Base-by-base conservation (phyloP, 1,140 invertebrate species). In the Zaprionus davidi region DNA sequence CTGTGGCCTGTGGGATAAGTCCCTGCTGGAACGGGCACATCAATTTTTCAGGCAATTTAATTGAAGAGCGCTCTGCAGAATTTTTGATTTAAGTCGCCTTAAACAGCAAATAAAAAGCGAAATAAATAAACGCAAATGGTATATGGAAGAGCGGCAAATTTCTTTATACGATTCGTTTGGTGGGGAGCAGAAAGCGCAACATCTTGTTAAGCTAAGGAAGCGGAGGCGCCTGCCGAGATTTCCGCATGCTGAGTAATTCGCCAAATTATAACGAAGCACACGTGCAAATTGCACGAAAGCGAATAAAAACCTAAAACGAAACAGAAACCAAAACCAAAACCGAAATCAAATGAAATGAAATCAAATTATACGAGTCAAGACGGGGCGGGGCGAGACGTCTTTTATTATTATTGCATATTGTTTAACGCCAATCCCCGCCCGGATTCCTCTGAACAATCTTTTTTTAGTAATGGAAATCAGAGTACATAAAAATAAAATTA, bases 401-500 rank as follows among this genome's bases (percentile, higher is more conserved):
- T 46, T 41, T 56, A 57, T 66, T 66, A 66, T 67, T 67, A 46
- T 28, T 57, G 41, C 31, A 55, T 49, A 71, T 59, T 65, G 60
- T 65, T 76, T 76, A 71, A 59, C 53, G 34, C 60, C 36, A 46
- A 59, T 44, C 60, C 60, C 60, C 28, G 9, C 3, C 56, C 60
- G 20, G 36, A 44, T 28, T 55, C 36, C 44, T 11, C 31, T 2
- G 15, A 66, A 28, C 38, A 62, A 55, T 53, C 24, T 26, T 38
- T 20, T 20, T 24, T 22, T 24, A 57, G 58, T 88, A 90, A 90
- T 90, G 78, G 71, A 88, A 88, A 84, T 90, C 85, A 71, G 81
- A 84, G 78, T 81, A 87, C 71, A 88, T 81, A 81, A 81, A 88
- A 88, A 83, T 88, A 70, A 87, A 87, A 84, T 84, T 88, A 88